Conservation (phyloP, 2,113 vertebrate species). For the Anolis sagrei region DNA sequence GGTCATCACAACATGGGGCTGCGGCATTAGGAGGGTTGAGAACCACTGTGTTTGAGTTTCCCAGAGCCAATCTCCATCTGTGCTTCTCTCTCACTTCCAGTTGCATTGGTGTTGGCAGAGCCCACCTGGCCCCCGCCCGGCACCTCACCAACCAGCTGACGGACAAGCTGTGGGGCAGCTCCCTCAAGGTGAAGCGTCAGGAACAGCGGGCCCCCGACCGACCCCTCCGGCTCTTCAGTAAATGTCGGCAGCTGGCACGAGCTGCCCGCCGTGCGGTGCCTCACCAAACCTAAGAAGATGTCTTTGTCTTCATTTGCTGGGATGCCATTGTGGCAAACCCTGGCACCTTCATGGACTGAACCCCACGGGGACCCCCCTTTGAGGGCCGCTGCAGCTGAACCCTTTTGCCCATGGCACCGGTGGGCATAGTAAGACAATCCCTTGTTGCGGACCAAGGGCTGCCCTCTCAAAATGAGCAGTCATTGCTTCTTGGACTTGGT, state of each 20-base stretch:
- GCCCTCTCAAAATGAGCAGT: no score
- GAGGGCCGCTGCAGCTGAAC: background rate
- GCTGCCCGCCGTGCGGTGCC: rapidly evolving
- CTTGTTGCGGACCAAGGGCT: no score
- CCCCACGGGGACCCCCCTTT: no score
- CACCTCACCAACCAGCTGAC: slow-evolving; percentile 45
- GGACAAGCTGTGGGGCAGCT: rapidly evolving
- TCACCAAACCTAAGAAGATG: rapidly evolving
- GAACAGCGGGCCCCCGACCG: background rate
- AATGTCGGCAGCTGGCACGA: slow-evolving; percentile 39
- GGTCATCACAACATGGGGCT: no score
- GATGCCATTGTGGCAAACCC: no score
- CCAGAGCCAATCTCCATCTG: no score
- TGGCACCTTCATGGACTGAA: no score
- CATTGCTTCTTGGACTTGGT: no score
- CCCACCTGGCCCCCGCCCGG: slow-evolving; percentile 50
- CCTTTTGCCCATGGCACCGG: background rate
- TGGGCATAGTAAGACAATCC: background rate
- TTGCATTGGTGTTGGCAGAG: slow-evolving; percentile 42
- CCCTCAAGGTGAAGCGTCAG: background rate
- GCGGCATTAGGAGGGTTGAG: no score
- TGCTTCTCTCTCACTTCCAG: slow-evolving; percentile 32
- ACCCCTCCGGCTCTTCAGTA: slow-evolving; percentile 26
- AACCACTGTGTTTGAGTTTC: no score
- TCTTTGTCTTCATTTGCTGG: background rate